Conservation (phyloP, 2,113 vertebrate genomes). For the Cyprinodon variegatus region DNA sequence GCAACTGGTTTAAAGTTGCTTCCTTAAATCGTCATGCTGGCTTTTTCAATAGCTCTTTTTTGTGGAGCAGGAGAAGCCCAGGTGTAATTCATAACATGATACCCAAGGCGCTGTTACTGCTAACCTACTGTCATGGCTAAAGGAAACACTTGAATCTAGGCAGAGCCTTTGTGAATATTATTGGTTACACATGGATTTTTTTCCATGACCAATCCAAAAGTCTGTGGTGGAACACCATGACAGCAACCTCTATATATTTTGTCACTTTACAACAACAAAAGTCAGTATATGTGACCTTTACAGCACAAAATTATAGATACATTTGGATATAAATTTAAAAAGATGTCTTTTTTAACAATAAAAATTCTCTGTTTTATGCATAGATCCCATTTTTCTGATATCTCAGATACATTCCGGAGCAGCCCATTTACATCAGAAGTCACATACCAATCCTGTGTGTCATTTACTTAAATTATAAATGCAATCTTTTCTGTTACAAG, state of each 20-base stretch:
- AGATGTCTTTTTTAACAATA: too few relatives aligned
- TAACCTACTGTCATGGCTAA: conserved; percentile 16
- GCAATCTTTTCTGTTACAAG: not conserved
- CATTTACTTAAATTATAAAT: not conserved
- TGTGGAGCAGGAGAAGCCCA: not conserved
- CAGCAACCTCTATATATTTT: conserved; percentile 5
- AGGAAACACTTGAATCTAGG: conserved; percentile 16
- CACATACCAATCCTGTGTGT: not conserved
- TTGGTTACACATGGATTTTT: conserved; percentile 38
- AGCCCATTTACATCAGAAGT: not conserved
- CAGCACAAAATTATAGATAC: too few relatives aligned
- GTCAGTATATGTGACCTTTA: too few relatives aligned
- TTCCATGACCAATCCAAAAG: conserved; percentile 19
- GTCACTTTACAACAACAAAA: too few relatives aligned
- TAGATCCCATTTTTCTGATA: too few relatives aligned
- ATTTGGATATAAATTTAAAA: too few relatives aligned
- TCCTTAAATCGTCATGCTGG: not conserved
- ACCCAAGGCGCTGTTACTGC: conserved; percentile 1
- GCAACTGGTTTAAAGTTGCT: not conserved
- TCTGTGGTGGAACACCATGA: conserved; percentile 14
- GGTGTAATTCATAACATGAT: conserved; percentile 24
- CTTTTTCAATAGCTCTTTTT: not conserved
- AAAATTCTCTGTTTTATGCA: too few relatives aligned
- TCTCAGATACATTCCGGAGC: too few relatives aligned
- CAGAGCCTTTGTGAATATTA: conserved; percentile 25